A percentile compares a stretch with the other conserved stretches of the same genome.
phyloP scores from a whole-genome alignment of 2,797 vertebrate genomes.

The Rhyacichthys aspro region DNA sequence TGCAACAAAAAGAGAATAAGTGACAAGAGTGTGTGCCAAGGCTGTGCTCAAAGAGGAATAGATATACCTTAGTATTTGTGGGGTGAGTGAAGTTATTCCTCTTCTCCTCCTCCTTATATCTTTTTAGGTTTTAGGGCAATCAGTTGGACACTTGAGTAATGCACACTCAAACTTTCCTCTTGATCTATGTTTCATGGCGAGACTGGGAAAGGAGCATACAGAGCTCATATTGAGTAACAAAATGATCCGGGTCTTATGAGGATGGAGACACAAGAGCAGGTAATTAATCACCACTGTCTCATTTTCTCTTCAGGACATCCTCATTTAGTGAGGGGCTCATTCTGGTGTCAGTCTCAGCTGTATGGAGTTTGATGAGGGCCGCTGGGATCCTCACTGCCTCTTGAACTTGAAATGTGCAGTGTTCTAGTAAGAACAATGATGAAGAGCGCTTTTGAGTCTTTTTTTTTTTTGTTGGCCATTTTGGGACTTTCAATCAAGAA shows the following conservation, averaged over 20 bases:
- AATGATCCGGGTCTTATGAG: conserved; percentile 51
- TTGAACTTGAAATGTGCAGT: no score
- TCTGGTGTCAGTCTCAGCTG: conserved; percentile 28
- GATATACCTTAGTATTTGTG: conserved; percentile 46
- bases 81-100: conserved; percentile 49
- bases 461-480: no score
- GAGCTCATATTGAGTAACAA: conserved; percentile 34
- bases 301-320: conserved; percentile 49
- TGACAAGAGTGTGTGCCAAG: no score
- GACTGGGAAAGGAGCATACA: conserved; percentile 26
- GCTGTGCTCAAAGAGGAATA: conserved; percentile 26
- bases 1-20: no score
- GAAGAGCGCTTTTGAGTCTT: no score
- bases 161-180: conserved; percentile 62
- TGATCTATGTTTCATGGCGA: conserved; percentile 74
- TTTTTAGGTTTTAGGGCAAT: conserved; percentile 57
- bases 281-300: conserved; percentile 62
- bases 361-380: conserved; percentile 14
- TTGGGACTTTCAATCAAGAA: no score
- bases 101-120: conserved; percentile 45
- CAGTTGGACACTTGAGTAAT: conserved; percentile 49
- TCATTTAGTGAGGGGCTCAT: conserved; percentile 50
- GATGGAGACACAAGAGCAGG: conserved; percentile 27
- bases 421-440: no score
- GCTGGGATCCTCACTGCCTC: neutral